phyloP scores from a whole-genome alignment of 2,113 vertebrate genomes.

The Mionectes macconnelli region DNA sequence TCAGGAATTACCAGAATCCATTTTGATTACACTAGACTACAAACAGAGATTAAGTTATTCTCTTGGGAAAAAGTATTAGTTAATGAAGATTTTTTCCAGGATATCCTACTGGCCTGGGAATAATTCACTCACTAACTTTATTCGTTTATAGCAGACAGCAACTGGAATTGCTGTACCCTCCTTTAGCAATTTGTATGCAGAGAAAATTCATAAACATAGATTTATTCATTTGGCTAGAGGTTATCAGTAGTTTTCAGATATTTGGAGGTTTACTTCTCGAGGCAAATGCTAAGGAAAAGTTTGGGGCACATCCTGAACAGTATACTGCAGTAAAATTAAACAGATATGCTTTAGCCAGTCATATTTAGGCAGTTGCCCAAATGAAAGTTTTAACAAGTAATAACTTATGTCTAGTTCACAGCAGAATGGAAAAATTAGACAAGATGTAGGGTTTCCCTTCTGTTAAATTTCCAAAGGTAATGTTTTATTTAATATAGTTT shows the following conservation, averaged over 20 bases:
- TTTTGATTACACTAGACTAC: not conserved
- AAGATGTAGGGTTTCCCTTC: not conserved
- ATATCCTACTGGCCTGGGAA: slow-evolving; percentile 17
- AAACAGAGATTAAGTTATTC: not conserved
- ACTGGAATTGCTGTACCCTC: not conserved
- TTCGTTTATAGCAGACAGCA: not conserved
- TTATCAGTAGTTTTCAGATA: slow-evolving; percentile 47
- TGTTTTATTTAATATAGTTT: not conserved
- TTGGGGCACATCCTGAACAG: not conserved
- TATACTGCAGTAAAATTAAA: slow-evolving; percentile 8
- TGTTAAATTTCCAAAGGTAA: not conserved
- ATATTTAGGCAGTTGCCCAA: slow-evolving; percentile 3
- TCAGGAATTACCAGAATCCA: not conserved
- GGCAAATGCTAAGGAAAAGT: slow-evolving; percentile 10
- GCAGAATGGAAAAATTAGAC: not conserved
- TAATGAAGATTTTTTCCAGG: slow-evolving; percentile 38
- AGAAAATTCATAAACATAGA: not conserved
- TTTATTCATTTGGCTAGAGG: slow-evolving; percentile 23
- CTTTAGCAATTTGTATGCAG: slow-evolving; percentile 9
- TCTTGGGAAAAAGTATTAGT: slow-evolving; percentile 24
- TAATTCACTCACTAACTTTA: slow-evolving; percentile 29
- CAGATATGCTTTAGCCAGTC: not conserved
- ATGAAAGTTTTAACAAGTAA: not conserved
- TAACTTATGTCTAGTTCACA: not conserved
- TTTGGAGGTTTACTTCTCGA: slow-evolving; percentile 7